These are phyloP conservation scores for Aphelocoma californica DNA, from an alignment of 2,797 vertebrate species.

Conservation along the genomic window DNA sequence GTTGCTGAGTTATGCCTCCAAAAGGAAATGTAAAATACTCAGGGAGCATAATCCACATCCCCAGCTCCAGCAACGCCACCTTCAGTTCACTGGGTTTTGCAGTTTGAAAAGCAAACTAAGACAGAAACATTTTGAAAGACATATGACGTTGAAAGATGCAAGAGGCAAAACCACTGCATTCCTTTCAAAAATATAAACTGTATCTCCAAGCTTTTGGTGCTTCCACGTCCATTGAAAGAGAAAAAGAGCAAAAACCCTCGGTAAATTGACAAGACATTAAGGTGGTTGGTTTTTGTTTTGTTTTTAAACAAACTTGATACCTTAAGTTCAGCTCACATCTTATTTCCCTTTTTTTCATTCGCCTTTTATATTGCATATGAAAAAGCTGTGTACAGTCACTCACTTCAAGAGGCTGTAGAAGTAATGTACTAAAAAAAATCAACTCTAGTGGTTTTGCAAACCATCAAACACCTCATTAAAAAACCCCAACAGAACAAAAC, in stretches of 20 bases:
- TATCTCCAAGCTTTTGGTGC: background rate
- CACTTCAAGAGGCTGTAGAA: background rate
- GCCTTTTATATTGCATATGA: background rate
- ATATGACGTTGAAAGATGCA: background rate
- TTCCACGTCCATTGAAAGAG: background rate
- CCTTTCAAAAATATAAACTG: background rate
- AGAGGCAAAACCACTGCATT: background rate
- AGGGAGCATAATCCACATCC: rapidly evolving
- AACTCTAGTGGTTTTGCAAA: background rate
- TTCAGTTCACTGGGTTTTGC: background rate
- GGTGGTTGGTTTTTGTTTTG: background rate
- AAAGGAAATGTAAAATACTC: background rate
- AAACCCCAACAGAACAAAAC: background rate
- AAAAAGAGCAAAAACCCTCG: background rate
- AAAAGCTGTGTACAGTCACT: background rate
- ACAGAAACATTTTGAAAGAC: background rate
- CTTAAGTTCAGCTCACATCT: background rate
- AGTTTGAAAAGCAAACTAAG: background rate
- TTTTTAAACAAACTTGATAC: background rate
- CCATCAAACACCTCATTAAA: background rate
- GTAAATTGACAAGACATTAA: background rate
- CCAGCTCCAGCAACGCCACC: background rate
- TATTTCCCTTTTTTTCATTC: background rate
- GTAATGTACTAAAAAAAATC: background rate
- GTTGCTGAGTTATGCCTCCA: background rate